These are phyloP conservation scores for Aphelocoma californica DNA, from an alignment of 2,797 vertebrate species.

Conservation along the genomic window DNA sequence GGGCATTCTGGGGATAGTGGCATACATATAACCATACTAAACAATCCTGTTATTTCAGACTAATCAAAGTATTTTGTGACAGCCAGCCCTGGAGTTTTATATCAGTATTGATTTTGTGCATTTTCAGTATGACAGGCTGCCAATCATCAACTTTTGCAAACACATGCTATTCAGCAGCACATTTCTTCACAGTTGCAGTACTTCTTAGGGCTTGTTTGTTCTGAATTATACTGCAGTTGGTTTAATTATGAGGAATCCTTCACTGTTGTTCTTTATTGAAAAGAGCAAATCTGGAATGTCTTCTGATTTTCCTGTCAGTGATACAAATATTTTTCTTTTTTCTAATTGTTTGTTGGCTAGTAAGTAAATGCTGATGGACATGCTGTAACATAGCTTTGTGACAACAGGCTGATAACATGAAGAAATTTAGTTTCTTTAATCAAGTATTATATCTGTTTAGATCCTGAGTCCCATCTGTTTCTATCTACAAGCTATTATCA, in stretches of 20 bases:
- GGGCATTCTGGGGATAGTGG: not conserved
- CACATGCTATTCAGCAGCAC: not conserved
- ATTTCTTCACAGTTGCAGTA: not conserved
- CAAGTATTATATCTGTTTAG: not conserved
- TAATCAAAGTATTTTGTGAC: not conserved
- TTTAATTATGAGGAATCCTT: not conserved
- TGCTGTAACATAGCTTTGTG: not conserved
- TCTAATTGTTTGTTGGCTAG: not conserved
- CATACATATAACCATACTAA: not conserved
- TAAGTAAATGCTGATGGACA: not conserved
- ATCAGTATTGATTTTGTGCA: not conserved
- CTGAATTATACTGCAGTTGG: not conserved
- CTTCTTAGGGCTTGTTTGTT: not conserved
- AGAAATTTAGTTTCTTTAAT: not conserved
- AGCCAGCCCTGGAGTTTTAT: not conserved
- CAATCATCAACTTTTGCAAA: not conserved
- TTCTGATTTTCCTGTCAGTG: not conserved
- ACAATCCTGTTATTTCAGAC: not conserved
- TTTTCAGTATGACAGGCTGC: not conserved
- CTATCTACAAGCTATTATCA: not conserved
- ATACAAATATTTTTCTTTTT: not conserved
- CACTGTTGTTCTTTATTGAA: not conserved
- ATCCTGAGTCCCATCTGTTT: not conserved
- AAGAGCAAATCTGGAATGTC: not conserved
- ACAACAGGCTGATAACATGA: not conserved